Conservation (phyloP, 2,113 vertebrate species). For the Seriola rivoliana region DNA sequence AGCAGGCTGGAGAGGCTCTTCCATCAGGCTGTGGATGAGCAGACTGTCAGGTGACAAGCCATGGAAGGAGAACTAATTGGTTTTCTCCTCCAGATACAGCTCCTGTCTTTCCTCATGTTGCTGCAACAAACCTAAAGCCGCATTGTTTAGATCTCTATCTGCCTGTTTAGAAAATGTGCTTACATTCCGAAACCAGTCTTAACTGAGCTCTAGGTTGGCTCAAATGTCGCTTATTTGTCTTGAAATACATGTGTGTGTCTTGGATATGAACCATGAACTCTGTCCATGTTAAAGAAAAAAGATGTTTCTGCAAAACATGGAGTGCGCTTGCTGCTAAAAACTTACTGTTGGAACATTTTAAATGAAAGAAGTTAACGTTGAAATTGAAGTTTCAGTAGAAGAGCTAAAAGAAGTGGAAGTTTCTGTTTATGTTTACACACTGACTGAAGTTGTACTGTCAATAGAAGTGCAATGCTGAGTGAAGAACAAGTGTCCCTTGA, state of each 20-base stretch:
- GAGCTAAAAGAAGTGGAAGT: too few relatives aligned
- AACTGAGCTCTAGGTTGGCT: not conserved
- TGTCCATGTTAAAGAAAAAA: not conserved
- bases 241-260: too few relatives aligned
- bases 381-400: too few relatives aligned
- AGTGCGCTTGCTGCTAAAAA: not conserved
- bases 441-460: too few relatives aligned
- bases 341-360: not conserved
- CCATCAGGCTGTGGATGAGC: conserved; percentile 68
- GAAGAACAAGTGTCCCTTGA: too few relatives aligned
- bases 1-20: conserved; percentile 73
- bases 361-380: not conserved
- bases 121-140: conserved; percentile 27
- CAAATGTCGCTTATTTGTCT: not conserved
- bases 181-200: not conserved
- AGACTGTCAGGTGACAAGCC: conserved; percentile 75
- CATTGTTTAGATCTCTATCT: conserved; percentile 37
- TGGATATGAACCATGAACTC: not conserved
- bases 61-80: conserved; percentile 70
- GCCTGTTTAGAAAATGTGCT: conserved; percentile 9
- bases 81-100: conserved; percentile 57
- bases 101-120: conserved; percentile 39
- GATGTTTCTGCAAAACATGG: not conserved
- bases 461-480: too few relatives aligned
- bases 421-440: too few relatives aligned